Evolutionary conservation across 1,140 invertebrate species (phyloP).

Genomic region (Aricia agestis): DNA sequence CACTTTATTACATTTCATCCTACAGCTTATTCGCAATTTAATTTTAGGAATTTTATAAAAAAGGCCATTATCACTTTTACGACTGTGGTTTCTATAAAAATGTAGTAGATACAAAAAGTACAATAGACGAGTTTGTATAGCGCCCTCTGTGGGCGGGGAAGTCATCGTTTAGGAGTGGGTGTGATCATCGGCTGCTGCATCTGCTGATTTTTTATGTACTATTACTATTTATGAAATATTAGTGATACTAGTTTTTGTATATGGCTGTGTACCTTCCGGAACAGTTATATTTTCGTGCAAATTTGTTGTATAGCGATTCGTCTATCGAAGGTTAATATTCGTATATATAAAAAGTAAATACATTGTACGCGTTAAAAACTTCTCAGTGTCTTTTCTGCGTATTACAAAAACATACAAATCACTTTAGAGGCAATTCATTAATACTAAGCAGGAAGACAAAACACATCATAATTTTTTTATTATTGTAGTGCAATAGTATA

Average conservation of each 20-base stretch:
- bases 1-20: too few relatives aligned
- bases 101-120: background rate
- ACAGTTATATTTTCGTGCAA: background rate
- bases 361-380: too few relatives aligned
- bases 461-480: too few relatives aligned
- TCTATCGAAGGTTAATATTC: too few relatives aligned
- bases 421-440: too few relatives aligned
- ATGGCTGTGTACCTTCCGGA: slow-evolving; percentile 16
- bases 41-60: background rate
- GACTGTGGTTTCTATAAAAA: background rate
- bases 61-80: background rate
- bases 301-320: too few relatives aligned
- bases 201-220: slow-evolving; percentile 20
- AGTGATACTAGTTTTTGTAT: slow-evolving; percentile 17
- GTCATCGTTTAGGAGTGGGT: slow-evolving; percentile 46
- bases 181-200: slow-evolving; percentile 38
- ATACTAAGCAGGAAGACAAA: too few relatives aligned
- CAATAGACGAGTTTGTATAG: background rate
- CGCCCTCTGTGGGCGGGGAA: slow-evolving; percentile 37
- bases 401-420: too few relatives aligned
- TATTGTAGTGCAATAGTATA: too few relatives aligned
- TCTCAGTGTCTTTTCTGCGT: too few relatives aligned
- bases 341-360: too few relatives aligned
- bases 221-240: slow-evolving; percentile 10
- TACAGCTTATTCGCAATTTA: too few relatives aligned